Base-by-base conservation (phyloP, 2,888 invertebrate genomes). In the Pristionchus exspectatus region DNA sequence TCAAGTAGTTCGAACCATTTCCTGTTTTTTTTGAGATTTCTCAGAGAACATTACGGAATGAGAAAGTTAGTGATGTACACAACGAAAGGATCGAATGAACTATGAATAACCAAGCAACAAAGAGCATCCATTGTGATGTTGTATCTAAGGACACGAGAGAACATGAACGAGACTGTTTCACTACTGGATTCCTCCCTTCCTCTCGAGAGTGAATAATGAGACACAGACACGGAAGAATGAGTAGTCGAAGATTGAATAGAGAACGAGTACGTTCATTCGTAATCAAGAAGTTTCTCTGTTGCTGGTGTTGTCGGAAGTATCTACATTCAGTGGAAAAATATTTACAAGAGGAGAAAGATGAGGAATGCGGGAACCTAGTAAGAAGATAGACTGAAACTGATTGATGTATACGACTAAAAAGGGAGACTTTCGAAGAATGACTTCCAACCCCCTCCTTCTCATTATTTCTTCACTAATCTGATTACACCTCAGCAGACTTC, bases 401-500 rank as follows among this genome's bases (percentile, higher is more conserved):
- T 18, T 2, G 69, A 27, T 38, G 5, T 38, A 2, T 12, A 24
- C 69, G 69, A 30, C n/a, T 30, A 69, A n/a, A 24, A 14, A 27
- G 69, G 14, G 69, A 69, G 24, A 30, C 30, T 69, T 69, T n/a
- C 30, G 69, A 69, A 9, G 69, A 69, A 30, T 69, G 69, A 30
- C 69, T 69, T 30, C 69, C 69, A 69, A 69, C 69, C 69, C 14
- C 7, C 69, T 69, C 9, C 69, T 69, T 69, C 30, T 30, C 69
- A 69, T 69, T 69, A 69, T 69, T 59, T 59, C 69, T 27, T 69
- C 69, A 18, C 69, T 69, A 69, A 69, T 69, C 30, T 69, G 27
- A 30, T 69, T 69, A 69, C 24, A 69, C 69, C 69, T 69, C 27
- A 69, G 30, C 69, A 69, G 69, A 69, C 69, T 69, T 69, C 10